phyloP scores from a whole-genome alignment of 2,888 invertebrate species.

The Phlogophora meticulosa region DNA sequence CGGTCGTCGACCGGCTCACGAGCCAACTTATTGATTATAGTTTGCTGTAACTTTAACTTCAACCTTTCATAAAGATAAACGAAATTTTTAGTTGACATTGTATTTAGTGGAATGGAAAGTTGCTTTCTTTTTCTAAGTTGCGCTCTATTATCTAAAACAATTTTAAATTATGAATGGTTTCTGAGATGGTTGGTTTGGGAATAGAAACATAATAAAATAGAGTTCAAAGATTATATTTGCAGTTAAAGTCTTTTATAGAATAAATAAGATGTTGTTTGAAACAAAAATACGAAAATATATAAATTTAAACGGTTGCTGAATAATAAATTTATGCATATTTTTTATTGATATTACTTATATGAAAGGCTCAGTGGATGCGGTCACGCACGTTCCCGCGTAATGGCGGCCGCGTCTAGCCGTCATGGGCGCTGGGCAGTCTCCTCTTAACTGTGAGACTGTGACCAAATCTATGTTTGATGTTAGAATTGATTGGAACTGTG shows the following conservation, averaged over 20 bases:
- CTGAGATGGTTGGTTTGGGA: not conserved
- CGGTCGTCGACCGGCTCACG: slow-evolving; percentile 75
- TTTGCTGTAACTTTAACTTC: slow-evolving; percentile 58
- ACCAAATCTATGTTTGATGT: slow-evolving; percentile 61
- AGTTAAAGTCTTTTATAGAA: slow-evolving; percentile 9
- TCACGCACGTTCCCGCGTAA: slow-evolving; percentile 67
- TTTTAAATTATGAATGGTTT: slow-evolving; percentile 11
- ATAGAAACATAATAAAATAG: not conserved
- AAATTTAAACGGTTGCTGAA: slow-evolving; percentile 45
- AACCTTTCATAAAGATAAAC: slow-evolving; percentile 60
- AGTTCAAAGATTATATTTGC: slow-evolving; percentile 10
- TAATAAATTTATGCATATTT: slow-evolving; percentile 69
- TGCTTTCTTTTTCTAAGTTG: slow-evolving; percentile 22
- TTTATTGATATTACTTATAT: slow-evolving; percentile 58
- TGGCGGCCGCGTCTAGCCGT: slow-evolving; percentile 29
- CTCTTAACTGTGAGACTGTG: slow-evolving; percentile 55
- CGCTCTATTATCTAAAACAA: slow-evolving; percentile 24
- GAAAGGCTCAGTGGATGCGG: slow-evolving; percentile 63
- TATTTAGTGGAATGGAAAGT: slow-evolving; percentile 32
- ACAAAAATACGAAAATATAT: slow-evolving; percentile 14
- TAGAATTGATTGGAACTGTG: slow-evolving; percentile 54
- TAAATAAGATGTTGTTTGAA: slow-evolving; percentile 12
- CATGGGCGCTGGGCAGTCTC: slow-evolving; percentile 22
- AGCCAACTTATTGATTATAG: slow-evolving; percentile 65
- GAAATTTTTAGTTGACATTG: slow-evolving; percentile 33